Conservation (phyloP, 2,797 vertebrate genomes). For the Tauraco hartlaubi region DNA sequence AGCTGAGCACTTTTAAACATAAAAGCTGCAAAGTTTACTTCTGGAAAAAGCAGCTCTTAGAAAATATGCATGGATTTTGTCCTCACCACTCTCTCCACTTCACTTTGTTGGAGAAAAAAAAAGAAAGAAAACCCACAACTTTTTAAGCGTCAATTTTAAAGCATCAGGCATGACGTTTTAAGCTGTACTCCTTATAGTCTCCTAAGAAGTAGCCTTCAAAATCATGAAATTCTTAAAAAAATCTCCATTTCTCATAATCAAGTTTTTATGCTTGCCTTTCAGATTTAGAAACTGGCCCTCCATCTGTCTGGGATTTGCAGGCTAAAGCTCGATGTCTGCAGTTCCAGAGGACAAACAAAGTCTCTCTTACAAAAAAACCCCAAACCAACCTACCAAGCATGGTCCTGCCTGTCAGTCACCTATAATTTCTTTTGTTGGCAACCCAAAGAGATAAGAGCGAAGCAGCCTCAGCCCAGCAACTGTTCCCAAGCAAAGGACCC, state of each 20-base stretch:
- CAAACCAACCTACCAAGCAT: background rate
- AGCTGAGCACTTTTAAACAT: background rate
- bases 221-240: background rate
- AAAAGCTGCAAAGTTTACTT: background rate
- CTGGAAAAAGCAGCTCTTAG: background rate
- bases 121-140: background rate
- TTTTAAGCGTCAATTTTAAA: background rate
- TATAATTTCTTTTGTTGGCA: slow-evolving; percentile 27
- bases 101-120: fast-evolving
- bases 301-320: background rate
- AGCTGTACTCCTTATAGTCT: background rate
- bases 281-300: background rate
- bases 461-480: background rate
- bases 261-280: slow-evolving; percentile 30
- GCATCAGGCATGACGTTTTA: background rate
- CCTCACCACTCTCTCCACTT: background rate
- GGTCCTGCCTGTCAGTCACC: slow-evolving; percentile 17
- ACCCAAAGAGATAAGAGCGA: background rate
- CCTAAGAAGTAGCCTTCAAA: background rate
- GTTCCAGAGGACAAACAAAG: background rate
- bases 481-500: background rate
- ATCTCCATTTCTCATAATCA: background rate
- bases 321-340: background rate
- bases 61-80: background rate
- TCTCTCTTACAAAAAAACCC: background rate